A percentile compares a stretch with the other conserved stretches of the same genome.
Conservation (phyloP, 1,140 invertebrate species). For the Agrilus planipennis region DNA sequence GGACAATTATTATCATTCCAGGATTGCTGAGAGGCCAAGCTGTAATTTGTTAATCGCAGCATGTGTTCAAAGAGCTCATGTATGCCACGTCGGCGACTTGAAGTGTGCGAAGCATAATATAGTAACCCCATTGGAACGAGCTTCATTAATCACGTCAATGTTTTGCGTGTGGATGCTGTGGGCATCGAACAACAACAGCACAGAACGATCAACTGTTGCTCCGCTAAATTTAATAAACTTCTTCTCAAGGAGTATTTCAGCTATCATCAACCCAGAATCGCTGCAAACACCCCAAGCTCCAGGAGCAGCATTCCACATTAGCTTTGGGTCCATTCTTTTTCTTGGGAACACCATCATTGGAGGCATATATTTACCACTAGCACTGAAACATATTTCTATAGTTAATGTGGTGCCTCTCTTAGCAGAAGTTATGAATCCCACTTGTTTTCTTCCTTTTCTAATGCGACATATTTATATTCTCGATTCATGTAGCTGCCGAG, state of each 20-base stretch:
- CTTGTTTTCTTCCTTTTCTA: constrained; percentile 21
- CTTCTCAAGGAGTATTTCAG: constrained; percentile 19
- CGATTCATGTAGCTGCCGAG: too few relatives aligned
- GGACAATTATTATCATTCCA: too few relatives aligned
- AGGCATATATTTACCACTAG: constrained; percentile 16
- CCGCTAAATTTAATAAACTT: constrained; percentile 18
- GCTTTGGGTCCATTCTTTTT: too few relatives aligned
- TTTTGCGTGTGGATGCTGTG: too few relatives aligned
- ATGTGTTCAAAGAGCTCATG: too few relatives aligned
- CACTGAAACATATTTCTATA: constrained; percentile 19
- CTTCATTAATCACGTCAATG: too few relatives aligned
- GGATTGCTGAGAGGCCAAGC: too few relatives aligned
- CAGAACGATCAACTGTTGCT: constrained; percentile 12
- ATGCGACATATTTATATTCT: too few relatives aligned
- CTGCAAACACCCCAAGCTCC: constrained; percentile 14
- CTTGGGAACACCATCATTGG: constrained; percentile 21
- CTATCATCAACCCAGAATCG: constrained; percentile 21
- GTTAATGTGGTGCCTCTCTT: constrained; percentile 20
- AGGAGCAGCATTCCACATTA: constrained; percentile 14
- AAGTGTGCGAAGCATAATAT: too few relatives aligned
- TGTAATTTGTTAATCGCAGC: too few relatives aligned
- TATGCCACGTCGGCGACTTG: too few relatives aligned
- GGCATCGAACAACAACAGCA: constrained; percentile 15
- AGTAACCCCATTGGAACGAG: too few relatives aligned
- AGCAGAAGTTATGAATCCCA: constrained; percentile 14